Base-by-base conservation (phyloP, 2,888 invertebrate genomes). In the Crioceris asparagi region DNA sequence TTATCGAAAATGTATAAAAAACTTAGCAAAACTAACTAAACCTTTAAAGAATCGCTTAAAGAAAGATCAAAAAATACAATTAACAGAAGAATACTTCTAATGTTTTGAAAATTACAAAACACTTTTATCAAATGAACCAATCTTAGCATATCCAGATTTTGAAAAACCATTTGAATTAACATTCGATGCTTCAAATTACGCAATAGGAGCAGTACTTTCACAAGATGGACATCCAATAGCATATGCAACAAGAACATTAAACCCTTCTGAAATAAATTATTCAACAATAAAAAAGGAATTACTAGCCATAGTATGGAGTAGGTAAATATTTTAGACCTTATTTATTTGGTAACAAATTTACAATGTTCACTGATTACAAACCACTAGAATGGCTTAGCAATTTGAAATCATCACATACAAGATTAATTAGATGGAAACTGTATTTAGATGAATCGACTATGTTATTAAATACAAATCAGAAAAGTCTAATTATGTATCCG, bases 301-400 rank as follows among this genome's bases (percentile, higher is more conserved):
- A 4, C n/a, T 37, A 6, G 27, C 33, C n/a, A 39, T 43, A 10
- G 25, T 43, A 3, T n/a, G 29, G 35, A n/a, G 25, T 35, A 17
- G 39, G 42, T 15, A 32, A 39, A 33, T 18, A 32, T 15, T 42
- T 27, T 12, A 12, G 38, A 12, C 41, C 29, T 8, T 38, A 41
- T 27, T 19, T 35, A 21, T 35, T 34, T 15, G 32, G 26, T 3
- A 23, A 17, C 17, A 39, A 39, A 11, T 39, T 36, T 11, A 29
- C 11, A 3, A 36, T 39, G 2, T 23, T 42, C 30, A 48, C 45
- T 3, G 48, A 51, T 30, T 50, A 50, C 19, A 48, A 43, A 38
- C 48, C 46, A 2, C 31, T 51, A 17, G 38, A 47, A 29, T 50
- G 50, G 49, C 19, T 49, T 6, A 40, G 40, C 25, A 40, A 36